Conservation (phyloP, 2,888 invertebrate genomes). For the Rhimphoctona megacephalus region DNA sequence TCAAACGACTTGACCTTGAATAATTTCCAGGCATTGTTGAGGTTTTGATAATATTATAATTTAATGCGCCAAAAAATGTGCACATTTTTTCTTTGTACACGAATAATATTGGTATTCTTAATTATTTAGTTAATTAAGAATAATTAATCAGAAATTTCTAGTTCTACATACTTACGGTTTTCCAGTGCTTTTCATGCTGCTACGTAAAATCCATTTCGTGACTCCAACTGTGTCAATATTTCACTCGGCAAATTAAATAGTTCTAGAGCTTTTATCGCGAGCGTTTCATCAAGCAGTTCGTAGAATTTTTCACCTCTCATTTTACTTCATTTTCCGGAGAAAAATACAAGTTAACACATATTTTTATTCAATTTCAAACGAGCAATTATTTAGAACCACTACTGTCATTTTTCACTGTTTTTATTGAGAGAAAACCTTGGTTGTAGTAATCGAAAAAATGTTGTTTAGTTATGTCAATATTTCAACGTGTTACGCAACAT, state of each 20-base stretch:
- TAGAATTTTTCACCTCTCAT: neutral
- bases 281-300: neutral
- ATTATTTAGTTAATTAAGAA: neutral
- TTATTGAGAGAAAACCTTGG: neutral
- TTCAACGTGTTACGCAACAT: neutral
- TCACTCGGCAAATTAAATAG: conserved; percentile 6
- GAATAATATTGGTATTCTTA: neutral
- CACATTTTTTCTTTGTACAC: neutral
- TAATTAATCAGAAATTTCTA: neutral
- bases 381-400: neutral
- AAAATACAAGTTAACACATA: neutral
- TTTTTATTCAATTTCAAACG: neutral
- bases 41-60: neutral
- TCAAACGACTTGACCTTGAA: neutral
- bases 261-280: neutral
- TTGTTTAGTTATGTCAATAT: neutral
- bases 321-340: neutral
- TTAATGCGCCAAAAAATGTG: neutral
- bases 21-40: neutral
- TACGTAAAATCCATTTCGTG: conserved; percentile 38
- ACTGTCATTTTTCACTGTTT: neutral
- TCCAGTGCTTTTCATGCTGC: neutral
- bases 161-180: neutral
- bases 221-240: neutral
- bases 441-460: neutral